Evolutionary conservation across 53 echinoderm and acorn worm species (phyloP).

Genomic region (Apostichopus leukothele): DNA sequence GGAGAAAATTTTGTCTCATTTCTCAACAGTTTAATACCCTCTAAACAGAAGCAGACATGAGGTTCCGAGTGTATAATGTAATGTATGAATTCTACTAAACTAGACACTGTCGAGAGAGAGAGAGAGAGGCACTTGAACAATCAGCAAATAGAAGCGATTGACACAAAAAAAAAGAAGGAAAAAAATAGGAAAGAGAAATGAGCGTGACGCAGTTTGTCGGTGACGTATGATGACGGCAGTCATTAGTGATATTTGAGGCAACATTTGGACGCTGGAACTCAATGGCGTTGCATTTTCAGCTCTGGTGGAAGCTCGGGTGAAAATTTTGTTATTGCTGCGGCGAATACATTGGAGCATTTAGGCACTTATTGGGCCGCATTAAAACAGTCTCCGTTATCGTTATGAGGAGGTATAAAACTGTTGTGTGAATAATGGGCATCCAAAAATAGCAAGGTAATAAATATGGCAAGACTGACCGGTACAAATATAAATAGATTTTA

Average conservation of each 20-base stretch:
- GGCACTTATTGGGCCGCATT: no score
- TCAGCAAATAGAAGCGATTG: background rate
- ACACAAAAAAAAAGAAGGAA: background rate
- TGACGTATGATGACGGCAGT: slow-evolving; percentile 14
- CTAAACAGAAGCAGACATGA: background rate
- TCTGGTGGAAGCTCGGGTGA: background rate
- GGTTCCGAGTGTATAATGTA: background rate
- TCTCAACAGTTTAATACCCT: background rate
- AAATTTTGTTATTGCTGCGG: background rate
- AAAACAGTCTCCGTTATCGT: no score
- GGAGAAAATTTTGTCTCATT: background rate
- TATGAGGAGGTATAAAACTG: no score
- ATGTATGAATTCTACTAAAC: background rate
- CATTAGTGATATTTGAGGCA: slow-evolving; percentile 7
- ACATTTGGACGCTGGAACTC: background rate
- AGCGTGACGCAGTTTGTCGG: slow-evolving; percentile 1
- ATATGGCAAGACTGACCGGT: no score
- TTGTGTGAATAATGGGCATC: no score
- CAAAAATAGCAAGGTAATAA: no score
- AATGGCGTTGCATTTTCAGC: background rate
- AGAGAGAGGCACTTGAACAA: background rate
- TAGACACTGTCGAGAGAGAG: background rate
- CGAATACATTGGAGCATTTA: background rate
- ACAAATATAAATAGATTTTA: no score
- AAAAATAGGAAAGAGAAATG: background rate